Evolutionary conservation across 2,888 invertebrate species (phyloP).

Genomic region (Drosophila cognata): DNA sequence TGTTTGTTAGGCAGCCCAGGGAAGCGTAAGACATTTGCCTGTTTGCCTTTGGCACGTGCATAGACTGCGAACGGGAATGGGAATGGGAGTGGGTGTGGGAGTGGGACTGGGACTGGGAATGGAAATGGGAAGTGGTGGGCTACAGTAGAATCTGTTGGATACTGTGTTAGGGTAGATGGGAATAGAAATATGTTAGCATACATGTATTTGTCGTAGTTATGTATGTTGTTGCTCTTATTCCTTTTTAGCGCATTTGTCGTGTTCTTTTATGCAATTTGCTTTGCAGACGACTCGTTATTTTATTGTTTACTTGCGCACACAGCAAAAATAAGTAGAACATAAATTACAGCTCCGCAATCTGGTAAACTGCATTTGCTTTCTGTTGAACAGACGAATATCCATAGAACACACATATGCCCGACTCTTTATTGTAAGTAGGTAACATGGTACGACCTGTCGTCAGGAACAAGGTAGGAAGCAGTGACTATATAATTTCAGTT

Average conservation of each 20-base stretch:
- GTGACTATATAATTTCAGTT: constrained; percentile 38
- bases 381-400: constrained; percentile 25
- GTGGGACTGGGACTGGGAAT: background rate
- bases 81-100: background rate
- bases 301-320: constrained; percentile 71
- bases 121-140: background rate
- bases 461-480: background rate
- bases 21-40: constrained; percentile 76
- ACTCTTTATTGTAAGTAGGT: background rate
- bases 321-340: constrained; percentile 62
- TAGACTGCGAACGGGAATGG: constrained; percentile 6
- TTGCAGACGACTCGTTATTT: constrained; percentile 77
- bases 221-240: constrained; percentile 57
- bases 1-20: constrained; percentile 73
- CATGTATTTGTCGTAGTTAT: constrained; percentile 32
- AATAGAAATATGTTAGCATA: constrained; percentile 7
- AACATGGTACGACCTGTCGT: constrained; percentile 2
- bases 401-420: background rate
- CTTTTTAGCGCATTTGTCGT: constrained; percentile 48
- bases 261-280: constrained; percentile 70
- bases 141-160: background rate
- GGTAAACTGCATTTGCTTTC: constrained; percentile 36
- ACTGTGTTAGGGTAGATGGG: background rate
- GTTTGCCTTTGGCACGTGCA: constrained; percentile 67
- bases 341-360: constrained; percentile 58